A percentile compares a stretch with the other conserved stretches of the same genome.
Conservation (phyloP, 92 coral and sea anemone species). For the Porites lobata region DNA sequence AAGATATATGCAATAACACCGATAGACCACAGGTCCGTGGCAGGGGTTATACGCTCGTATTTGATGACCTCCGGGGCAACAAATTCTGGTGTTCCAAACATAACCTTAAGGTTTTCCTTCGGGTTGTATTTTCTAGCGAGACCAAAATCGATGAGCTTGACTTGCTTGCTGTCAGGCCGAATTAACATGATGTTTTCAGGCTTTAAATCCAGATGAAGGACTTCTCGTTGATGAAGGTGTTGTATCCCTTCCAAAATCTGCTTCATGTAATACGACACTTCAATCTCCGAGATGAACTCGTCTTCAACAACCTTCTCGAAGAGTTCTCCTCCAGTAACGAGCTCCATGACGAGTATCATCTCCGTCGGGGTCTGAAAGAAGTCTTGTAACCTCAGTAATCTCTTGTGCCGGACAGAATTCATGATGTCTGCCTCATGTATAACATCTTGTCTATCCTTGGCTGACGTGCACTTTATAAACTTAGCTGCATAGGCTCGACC, state of each 20-base stretch:
- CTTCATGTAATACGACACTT: conserved; percentile 93
- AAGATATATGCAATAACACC: conserved; percentile 99
- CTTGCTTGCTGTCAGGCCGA: conserved; percentile 89
- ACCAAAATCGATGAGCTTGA: conserved; percentile 98
- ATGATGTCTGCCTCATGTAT: conserved; percentile 93
- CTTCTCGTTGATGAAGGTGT: conserved; percentile 90
- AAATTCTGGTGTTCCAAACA: conserved; percentile 99
- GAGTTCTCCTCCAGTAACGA: conserved; percentile 97
- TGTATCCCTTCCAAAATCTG: conserved; percentile 95
- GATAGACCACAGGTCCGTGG: conserved; percentile 98
- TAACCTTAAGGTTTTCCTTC: conserved; percentile 91
- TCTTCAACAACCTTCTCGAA: conserved; percentile 97
- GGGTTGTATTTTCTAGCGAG: conserved; percentile 95
- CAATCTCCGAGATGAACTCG: conserved; percentile 94
- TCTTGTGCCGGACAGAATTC: conserved; percentile 84
- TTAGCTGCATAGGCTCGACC: conserved; percentile 94
- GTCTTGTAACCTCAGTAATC: conserved; percentile 84
- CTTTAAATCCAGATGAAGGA: conserved; percentile 95
- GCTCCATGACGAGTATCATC: conserved; percentile 97
- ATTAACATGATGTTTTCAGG: conserved; percentile 99
- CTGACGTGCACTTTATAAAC: conserved; percentile 84
- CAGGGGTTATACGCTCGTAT: conserved; percentile 94
- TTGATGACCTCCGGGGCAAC: conserved; percentile 98
- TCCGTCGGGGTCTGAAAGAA: conserved; percentile 91
- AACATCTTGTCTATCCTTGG: conserved; percentile 86